These are phyloP conservation scores for Druon quercuslanigerum DNA, from an alignment of 1,140 invertebrate species.

Conservation along the genomic window DNA sequence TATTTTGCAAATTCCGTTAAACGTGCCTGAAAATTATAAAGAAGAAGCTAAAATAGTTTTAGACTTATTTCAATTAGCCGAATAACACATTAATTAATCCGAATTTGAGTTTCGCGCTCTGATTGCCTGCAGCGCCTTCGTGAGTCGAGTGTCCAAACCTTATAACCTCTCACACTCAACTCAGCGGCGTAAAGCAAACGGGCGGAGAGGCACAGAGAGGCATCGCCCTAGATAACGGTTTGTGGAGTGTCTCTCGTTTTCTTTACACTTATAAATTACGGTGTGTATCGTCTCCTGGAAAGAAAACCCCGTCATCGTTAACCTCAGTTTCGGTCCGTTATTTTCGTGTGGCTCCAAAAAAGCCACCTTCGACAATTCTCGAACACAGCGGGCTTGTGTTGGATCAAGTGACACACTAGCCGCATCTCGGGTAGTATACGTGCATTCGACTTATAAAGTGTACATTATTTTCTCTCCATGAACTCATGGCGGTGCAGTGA, in stretches of 20 bases:
- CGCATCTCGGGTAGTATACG: constrained; percentile 17
- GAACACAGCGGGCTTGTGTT: constrained; percentile 8
- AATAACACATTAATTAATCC: too few relatives aligned
- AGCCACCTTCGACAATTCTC: not conserved
- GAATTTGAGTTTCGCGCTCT: not conserved
- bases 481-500: constrained; percentile 57
- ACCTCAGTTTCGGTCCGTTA: constrained; percentile 30
- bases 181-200: constrained; percentile 46
- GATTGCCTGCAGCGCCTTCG: constrained; percentile 2
- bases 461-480: constrained; percentile 49
- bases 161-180: not conserved
- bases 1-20: too few relatives aligned
- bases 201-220: constrained; percentile 66
- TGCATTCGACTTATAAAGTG: constrained; percentile 21
- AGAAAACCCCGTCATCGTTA: constrained; percentile 30
- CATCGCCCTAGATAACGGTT: constrained; percentile 74
- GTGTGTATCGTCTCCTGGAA: constrained; percentile 26
- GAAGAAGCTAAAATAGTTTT: too few relatives aligned
- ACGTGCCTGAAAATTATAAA: too few relatives aligned
- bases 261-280: constrained; percentile 35
- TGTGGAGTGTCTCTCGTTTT: constrained; percentile 50
- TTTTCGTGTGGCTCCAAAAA: constrained; percentile 38
- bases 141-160: not conserved
- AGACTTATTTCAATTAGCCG: too few relatives aligned
- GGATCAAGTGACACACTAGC: constrained; percentile 24